Percentiles rank a stretch among this genome's conserved stretches.
phyloP scores from a whole-genome alignment of 2,797 vertebrate species.

The Podargus strigoides region DNA sequence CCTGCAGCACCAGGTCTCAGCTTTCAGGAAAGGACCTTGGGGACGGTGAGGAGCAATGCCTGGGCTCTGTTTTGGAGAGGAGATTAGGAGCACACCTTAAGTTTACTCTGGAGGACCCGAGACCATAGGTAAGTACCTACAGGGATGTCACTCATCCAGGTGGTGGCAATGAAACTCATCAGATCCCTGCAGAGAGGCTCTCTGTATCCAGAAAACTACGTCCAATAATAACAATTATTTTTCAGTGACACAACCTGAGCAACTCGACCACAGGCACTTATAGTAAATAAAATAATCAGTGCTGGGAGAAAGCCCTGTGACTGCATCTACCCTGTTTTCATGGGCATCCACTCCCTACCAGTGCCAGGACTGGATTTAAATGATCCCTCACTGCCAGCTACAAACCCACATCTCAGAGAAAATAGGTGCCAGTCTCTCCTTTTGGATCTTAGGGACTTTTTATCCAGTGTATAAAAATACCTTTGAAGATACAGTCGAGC shows the following conservation, averaged over 20 bases:
- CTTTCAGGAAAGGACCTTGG: background rate
- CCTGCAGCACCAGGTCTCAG: background rate
- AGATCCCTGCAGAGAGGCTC: background rate
- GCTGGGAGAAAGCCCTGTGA: background rate
- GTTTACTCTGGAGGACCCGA: background rate
- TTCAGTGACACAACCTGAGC: background rate
- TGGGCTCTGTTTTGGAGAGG: background rate
- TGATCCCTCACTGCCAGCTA: background rate
- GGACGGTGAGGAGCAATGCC: background rate
- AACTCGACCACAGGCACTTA: background rate
- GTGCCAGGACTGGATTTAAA: background rate
- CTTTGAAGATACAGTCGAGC: background rate
- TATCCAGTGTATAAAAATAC: background rate
- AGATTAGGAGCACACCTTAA: background rate
- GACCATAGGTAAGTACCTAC: background rate
- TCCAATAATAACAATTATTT: background rate
- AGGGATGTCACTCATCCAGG: too few species aligned
- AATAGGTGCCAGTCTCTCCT: background rate
- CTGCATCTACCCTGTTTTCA: too few species aligned
- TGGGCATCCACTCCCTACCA: background rate
- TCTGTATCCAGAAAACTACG: background rate
- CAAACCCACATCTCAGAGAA: background rate
- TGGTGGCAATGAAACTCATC: background rate
- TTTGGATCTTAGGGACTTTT: background rate
- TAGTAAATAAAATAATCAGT: background rate